phyloP scores from a whole-genome alignment of 35 echinoderm and acorn worm genomes.

The Heliocidaris erythrogramma region DNA sequence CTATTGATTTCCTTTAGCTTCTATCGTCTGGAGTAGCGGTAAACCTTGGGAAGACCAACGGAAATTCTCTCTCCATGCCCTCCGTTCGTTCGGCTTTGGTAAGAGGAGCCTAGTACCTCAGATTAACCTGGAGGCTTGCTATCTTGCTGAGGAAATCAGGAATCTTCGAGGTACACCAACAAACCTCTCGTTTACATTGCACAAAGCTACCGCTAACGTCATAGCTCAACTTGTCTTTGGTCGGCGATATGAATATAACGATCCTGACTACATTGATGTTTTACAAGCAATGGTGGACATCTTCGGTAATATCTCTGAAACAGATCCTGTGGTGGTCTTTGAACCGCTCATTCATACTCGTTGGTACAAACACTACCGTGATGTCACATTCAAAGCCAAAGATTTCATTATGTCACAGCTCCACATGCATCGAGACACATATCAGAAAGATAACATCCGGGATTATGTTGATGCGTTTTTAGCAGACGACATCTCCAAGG shows the following conservation, averaged over 20 bases:
- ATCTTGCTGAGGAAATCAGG: constrained; percentile 33
- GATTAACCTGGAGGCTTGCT: constrained; percentile 39
- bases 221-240: constrained; percentile 57
- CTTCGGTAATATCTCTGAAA: background rate
- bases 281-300: background rate
- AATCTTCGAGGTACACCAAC: background rate
- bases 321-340: constrained; percentile 29
- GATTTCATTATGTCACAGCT: background rate
- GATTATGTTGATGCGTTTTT: constrained; percentile 42
- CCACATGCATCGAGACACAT: background rate
- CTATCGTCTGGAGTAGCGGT: constrained; percentile 40
- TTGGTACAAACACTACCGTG: background rate
- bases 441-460: constrained; percentile 31
- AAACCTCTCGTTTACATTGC: background rate
- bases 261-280: background rate
- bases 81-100: constrained; percentile 54
- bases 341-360: background rate
- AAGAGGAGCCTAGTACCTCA: constrained; percentile 47
- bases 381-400: background rate
- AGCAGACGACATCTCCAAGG: constrained; percentile 5
- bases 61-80: constrained; percentile 35
- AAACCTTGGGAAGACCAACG: constrained; percentile 50
- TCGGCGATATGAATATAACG: constrained; percentile 58
- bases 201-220: constrained; percentile 56
- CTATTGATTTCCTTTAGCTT: background rate